Evolutionary conservation across 1,140 invertebrate genomes (phyloP), one percentile per base, ranked within the genome.

Genomic region (Lepidurus packardi): DNA sequence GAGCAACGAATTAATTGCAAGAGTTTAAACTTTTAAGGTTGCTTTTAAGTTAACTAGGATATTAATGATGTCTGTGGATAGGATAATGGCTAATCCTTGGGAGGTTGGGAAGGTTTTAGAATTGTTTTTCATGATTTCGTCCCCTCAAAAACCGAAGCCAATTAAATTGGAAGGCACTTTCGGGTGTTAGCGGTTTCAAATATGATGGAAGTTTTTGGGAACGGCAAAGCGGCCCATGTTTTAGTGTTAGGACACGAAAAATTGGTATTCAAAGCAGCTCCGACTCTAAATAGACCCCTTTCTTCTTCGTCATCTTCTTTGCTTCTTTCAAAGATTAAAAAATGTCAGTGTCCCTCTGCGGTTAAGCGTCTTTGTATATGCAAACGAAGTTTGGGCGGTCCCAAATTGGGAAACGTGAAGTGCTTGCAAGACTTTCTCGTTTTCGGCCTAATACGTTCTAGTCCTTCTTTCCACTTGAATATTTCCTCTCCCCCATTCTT

Each of bases 281-380:
- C 21, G 53, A 1, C 53, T 65, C 53, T 65, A 65, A 65, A 65
- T 65, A 65, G 53, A n/a, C 13, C 53, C 53, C 13, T 65, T 21
- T 65, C 21, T 65, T 16, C 53, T 16, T 65, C 13, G 45, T 16
- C 25, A 1, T 34, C 34, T 34, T 34, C 34, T 34, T 34, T 34
- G 34, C 34, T 34, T 34, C 34, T 34, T 65, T 65, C 53, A 65
- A 65, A 65, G 53, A 65, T 65, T 65, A 65, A 65, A 65, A n/a
- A 65, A 65, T 65, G 53, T 65, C 53, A 65, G 53, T 65, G 53
- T 65, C 53, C 53, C 53, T 65, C 53, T 65, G 53, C 21, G 53
- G 53, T 65, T 65, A 65, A 65, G 53, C 53, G 53, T 65, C 53
- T 65, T 65, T 65, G 53, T 65, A 13, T 65, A 65, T 65, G 53